phyloP scores from a whole-genome alignment of 2,888 invertebrate genomes.

The Lithodes maja region DNA sequence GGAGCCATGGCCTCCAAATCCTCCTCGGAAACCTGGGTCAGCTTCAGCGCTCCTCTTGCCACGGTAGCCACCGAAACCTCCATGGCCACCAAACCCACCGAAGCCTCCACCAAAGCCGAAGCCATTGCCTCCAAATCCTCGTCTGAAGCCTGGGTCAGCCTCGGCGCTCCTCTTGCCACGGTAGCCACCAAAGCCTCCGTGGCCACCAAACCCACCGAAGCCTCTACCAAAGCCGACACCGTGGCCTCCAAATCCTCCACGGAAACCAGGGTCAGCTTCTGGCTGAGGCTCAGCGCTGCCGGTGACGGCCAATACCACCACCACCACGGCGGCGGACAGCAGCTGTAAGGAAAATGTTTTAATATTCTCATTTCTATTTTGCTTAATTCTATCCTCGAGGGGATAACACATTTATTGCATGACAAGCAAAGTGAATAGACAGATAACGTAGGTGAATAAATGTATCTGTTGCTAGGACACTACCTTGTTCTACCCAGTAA shows the following conservation, averaged over 20 bases:
- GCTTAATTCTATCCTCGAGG: too few species aligned
- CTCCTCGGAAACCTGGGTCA: conserved; percentile 16
- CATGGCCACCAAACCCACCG: background rate
- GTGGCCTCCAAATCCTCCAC: conserved; percentile 10
- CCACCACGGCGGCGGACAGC: background rate
- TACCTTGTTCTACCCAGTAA: too few species aligned
- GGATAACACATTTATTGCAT: too few species aligned
- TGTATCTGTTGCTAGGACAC: too few species aligned
- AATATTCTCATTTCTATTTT: background rate
- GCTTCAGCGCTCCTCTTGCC: conserved; percentile 38
- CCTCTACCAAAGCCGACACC: conserved; percentile 9
- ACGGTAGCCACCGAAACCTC: conserved; percentile 24
- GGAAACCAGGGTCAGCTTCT: conserved; percentile 26
- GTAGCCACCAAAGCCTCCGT: conserved; percentile 20
- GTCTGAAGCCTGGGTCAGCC: conserved; percentile 16
- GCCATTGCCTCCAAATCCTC: conserved; percentile 4
- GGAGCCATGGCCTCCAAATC: background rate
- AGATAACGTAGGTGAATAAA: too few species aligned
- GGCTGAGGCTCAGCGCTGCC: conserved; percentile 32
- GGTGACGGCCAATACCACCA: background rate
- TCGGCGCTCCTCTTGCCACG: conserved; percentile 36
- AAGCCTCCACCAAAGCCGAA: conserved; percentile 15
- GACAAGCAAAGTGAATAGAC: too few species aligned
- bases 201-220: background rate
- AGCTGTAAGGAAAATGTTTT: background rate